Percentiles rank a stretch among this genome's conserved stretches.
Evolutionary conservation across 2,113 vertebrate species (phyloP).

Genomic region (Podarcis raffonei): DNA sequence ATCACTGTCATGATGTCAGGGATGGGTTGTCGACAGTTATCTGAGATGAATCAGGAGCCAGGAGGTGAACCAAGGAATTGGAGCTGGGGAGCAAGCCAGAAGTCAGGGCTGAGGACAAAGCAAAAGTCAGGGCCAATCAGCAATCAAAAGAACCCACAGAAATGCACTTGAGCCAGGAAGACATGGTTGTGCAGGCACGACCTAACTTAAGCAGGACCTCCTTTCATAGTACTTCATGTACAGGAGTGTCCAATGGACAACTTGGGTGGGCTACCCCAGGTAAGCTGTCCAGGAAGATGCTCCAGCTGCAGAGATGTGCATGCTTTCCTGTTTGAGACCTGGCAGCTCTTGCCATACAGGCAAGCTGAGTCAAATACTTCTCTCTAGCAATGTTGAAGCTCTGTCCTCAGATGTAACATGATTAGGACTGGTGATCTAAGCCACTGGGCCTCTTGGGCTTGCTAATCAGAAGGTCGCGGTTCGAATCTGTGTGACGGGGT

Average conservation of each 20-base stretch:
- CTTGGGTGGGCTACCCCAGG: not conserved
- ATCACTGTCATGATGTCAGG: too few relatives aligned
- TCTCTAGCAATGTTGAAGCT: not conserved
- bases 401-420: not conserved
- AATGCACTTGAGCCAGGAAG: not conserved
- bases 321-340: too few relatives aligned
- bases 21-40: not conserved
- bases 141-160: not conserved
- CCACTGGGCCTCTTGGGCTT: too few relatives aligned
- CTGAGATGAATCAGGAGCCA: not conserved
- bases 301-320: too few relatives aligned
- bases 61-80: not conserved
- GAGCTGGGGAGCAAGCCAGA: too few relatives aligned
- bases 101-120: not conserved
- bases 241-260: not conserved
- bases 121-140: not conserved
- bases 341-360: not conserved
- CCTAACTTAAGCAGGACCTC: too few relatives aligned
- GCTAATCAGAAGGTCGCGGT: too few relatives aligned
- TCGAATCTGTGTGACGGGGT: too few relatives aligned
- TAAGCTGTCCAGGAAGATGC: not conserved
- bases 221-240: not conserved
- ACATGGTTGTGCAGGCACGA: too few relatives aligned
- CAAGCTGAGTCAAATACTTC: not conserved
- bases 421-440: not conserved